These are phyloP conservation scores for Coelopa pilipes DNA, from an alignment of 2,888 invertebrate genomes.

Conservation along the genomic window DNA sequence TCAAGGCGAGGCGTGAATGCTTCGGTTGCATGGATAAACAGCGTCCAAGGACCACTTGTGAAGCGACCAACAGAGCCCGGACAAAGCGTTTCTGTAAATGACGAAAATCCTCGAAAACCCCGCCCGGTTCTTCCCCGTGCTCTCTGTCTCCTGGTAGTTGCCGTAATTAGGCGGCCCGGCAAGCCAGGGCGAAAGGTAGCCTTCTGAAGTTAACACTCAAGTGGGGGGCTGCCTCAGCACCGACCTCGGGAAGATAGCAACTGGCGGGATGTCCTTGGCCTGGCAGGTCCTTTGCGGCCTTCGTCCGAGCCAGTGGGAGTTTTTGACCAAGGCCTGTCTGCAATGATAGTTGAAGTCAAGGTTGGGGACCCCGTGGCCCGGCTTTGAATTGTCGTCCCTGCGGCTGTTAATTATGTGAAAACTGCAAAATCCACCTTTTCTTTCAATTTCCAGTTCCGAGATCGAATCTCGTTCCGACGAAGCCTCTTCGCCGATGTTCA, in stretches of 20 bases:
- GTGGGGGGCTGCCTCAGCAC: conserved; percentile 9
- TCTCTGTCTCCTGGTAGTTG: not conserved
- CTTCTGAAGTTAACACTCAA: conserved; percentile 34
- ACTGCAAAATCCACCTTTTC: no score
- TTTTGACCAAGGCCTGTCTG: not conserved
- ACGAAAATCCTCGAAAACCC: conserved; percentile 34
- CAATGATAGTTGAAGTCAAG: no score
- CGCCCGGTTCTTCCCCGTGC: not conserved
- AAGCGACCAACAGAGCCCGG: not conserved
- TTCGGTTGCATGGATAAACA: conserved; percentile 18
- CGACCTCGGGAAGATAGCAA: not conserved
- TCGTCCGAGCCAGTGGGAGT: not conserved
- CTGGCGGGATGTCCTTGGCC: not conserved
- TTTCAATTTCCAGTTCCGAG: no score
- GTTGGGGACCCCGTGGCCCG: no score
- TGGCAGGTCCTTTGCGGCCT: no score
- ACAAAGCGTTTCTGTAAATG: no score
- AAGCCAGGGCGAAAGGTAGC: not conserved
- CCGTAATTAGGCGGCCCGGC: not conserved
- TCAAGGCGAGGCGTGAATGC: conserved; percentile 45
- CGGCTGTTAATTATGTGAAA: no score
- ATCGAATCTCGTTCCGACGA: no score
- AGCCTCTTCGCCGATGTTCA: no score
- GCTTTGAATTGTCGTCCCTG: no score
- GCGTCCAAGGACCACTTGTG: conserved; percentile 40